Conservation (phyloP, 2,888 invertebrate genomes). For the Rotaria magnacalcarata region DNA sequence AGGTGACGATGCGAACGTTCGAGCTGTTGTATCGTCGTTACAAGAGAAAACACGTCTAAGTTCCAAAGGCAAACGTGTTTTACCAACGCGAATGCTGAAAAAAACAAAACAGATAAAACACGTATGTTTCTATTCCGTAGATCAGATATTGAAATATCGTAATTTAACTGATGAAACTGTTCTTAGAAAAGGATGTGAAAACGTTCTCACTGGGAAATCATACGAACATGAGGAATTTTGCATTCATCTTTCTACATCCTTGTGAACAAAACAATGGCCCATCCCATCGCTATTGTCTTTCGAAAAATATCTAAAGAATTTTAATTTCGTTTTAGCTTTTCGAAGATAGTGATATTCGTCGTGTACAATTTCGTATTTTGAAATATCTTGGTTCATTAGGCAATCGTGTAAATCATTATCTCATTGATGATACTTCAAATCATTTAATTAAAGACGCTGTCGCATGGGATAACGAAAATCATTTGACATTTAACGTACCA, state of each 20-base stretch:
- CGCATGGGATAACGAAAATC: conserved; percentile 62
- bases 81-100: conserved; percentile 11
- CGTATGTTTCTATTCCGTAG: not conserved
- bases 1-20: conserved; percentile 29
- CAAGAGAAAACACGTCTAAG: not conserved
- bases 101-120: conserved; percentile 38
- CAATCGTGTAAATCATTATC: conserved; percentile 55
- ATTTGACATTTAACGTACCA: conserved; percentile 64
- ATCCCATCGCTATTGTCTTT: too few relatives aligned
- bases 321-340: not conserved
- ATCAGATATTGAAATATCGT: too few relatives aligned
- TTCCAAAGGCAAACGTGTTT: conserved; percentile 5
- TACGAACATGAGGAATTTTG: too few relatives aligned
- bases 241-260: too few relatives aligned
- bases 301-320: too few relatives aligned
- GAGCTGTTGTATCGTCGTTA: conserved; percentile 8
- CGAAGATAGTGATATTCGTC: conserved; percentile 31
- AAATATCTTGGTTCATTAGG: conserved; percentile 55
- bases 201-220: too few relatives aligned
- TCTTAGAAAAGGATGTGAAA: too few relatives aligned
- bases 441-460: conserved; percentile 56
- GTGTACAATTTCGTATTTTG: conserved; percentile 44
- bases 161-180: too few relatives aligned
- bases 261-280: too few relatives aligned
- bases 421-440: conserved; percentile 53